phyloP scores from a whole-genome alignment of 2,797 vertebrate species.

The Saguinus oedipus region DNA sequence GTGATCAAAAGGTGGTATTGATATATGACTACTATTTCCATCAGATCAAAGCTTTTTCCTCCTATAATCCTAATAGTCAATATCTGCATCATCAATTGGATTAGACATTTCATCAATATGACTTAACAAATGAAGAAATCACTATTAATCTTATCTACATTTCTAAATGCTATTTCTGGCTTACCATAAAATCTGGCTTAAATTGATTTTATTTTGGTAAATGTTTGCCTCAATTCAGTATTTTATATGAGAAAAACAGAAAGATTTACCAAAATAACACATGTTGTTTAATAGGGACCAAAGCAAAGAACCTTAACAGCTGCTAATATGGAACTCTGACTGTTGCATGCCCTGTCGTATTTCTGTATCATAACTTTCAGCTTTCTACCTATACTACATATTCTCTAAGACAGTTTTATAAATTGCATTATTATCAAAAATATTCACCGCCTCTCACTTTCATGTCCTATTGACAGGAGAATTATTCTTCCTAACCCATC shows the following conservation, averaged over 20 bases:
- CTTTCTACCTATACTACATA: not conserved
- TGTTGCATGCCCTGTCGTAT: not conserved
- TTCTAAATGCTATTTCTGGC: not conserved
- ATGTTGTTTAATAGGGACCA: not conserved
- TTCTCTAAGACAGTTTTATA: not conserved
- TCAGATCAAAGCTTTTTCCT: slow-evolving; percentile 31
- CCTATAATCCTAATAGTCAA: slow-evolving; percentile 1
- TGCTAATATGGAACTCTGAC: not conserved
- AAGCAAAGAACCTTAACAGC: not conserved
- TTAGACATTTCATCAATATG: not conserved
- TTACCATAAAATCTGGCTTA: not conserved
- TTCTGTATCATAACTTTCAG: not conserved
- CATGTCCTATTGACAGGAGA: not conserved
- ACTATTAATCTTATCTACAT: not conserved
- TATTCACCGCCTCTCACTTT: not conserved
- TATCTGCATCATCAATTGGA: slow-evolving; percentile 29
- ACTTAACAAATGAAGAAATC: not conserved
- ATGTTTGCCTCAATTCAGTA: not conserved
- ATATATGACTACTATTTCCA: slow-evolving; percentile 22
- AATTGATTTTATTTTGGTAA: slow-evolving; percentile 7
- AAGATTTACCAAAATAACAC: not conserved
- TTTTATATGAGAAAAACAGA: not conserved
- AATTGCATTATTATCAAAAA: slow-evolving; percentile 23
- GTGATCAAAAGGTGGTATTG: not conserved
- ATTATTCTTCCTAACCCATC: slow-evolving; percentile 13